Conservation (phyloP, 2,113 vertebrate genomes). For the Myiagra hebetior region DNA sequence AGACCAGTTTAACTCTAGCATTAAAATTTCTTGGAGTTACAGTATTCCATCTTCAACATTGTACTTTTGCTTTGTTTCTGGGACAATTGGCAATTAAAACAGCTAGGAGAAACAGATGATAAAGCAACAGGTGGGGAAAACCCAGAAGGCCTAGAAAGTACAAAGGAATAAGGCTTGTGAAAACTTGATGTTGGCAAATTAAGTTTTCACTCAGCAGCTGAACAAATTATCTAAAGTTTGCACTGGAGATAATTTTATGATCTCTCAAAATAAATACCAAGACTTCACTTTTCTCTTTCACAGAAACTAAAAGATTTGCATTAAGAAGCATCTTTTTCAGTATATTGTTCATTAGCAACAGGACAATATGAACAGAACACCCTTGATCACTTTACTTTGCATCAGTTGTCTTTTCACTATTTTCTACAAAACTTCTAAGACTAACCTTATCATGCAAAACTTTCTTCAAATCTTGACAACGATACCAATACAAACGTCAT, state of each 20-base stretch:
- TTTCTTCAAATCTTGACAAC: background rate
- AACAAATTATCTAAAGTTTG: background rate
- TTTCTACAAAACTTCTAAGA: background rate
- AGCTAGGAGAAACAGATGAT: background rate
- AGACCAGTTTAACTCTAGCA: background rate
- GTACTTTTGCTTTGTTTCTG: background rate
- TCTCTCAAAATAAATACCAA: background rate
- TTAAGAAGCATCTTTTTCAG: background rate
- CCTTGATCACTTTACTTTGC: background rate
- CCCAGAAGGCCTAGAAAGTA: background rate
- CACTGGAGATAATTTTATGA: background rate
- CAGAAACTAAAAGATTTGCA: background rate
- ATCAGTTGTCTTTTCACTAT: background rate
- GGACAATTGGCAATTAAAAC: background rate
- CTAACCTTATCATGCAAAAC: background rate
- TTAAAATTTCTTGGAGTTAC: background rate
- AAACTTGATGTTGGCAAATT: background rate
- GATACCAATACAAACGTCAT: background rate
- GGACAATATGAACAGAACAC: background rate
- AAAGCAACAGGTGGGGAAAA: background rate
- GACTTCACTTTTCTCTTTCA: background rate
- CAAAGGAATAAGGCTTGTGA: background rate
- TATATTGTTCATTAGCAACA: background rate
- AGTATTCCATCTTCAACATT: accelerated
- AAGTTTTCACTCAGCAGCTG: background rate